These are phyloP conservation scores for Tokudaia tokunoshimensis DNA, from an alignment of 2,797 vertebrate species.

Conservation along the genomic window DNA sequence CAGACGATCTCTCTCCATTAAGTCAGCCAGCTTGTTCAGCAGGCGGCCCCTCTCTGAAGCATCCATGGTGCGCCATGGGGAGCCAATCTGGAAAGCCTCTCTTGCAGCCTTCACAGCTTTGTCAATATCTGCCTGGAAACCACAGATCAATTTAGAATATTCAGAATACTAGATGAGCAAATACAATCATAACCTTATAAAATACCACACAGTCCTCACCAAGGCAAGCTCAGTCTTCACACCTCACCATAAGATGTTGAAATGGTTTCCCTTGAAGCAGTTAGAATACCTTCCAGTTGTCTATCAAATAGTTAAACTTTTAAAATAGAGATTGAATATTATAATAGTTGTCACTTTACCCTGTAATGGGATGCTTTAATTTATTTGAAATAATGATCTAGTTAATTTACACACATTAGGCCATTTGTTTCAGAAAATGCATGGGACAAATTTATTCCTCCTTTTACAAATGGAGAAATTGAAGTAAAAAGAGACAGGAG, in stretches of 20 bases:
- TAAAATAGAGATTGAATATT: background rate
- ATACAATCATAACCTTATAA: background rate
- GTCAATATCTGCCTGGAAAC: constrained; percentile 91
- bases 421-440: constrained; percentile 41
- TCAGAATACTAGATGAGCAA: background rate
- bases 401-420: background rate
- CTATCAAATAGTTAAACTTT: background rate
- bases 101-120: constrained; percentile 93
- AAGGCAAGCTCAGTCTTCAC: background rate
- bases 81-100: constrained; percentile 92
- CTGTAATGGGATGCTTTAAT: background rate
- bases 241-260: background rate
- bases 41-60: constrained; percentile 92
- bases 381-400: background rate
- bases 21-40: constrained; percentile 91
- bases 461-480: constrained; percentile 40
- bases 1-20: constrained; percentile 92
- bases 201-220: background rate
- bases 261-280: background rate
- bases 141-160: background rate
- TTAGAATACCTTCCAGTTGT: background rate
- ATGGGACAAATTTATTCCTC: background rate
- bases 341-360: background rate
- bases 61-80: constrained; percentile 93
- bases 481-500: background rate